Evolutionary conservation across 2,113 vertebrate species (phyloP).

Genomic region (Erythrocebus patas): DNA sequence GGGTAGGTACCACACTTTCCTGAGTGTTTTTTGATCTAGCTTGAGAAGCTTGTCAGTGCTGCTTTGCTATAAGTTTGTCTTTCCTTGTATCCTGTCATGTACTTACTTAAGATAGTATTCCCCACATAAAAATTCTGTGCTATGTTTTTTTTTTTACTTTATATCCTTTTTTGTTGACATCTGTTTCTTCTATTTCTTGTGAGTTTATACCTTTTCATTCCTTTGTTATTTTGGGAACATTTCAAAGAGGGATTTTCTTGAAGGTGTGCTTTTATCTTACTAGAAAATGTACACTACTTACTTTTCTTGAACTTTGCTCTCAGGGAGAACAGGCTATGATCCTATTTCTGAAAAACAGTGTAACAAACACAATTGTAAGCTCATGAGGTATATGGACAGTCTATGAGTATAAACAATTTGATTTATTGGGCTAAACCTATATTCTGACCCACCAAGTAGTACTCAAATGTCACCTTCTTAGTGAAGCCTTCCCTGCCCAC

Average conservation of each 20-base stretch:
- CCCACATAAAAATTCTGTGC: not conserved
- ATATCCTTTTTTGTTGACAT: not conserved
- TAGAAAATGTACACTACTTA: not conserved
- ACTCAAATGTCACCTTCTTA: not conserved
- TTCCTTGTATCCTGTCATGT: slow-evolving; percentile 1
- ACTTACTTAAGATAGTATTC: slow-evolving; percentile 27
- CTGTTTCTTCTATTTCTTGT: not conserved
- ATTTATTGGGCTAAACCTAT: not conserved
- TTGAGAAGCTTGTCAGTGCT: slow-evolving; percentile 9
- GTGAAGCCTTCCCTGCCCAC: not conserved
- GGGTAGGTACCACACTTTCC: not conserved
- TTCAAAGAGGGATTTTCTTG: slow-evolving; percentile 18
- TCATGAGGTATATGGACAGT: not conserved
- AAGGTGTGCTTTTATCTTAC: slow-evolving; percentile 33
- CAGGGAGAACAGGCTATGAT: slow-evolving; percentile 10
- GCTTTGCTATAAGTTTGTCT: not conserved
- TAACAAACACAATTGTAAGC: not conserved
- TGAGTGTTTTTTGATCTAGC: not conserved
- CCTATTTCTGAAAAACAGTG: slow-evolving; percentile 23
- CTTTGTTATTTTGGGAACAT: slow-evolving; percentile 37
- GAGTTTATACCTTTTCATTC: slow-evolving; percentile 24
- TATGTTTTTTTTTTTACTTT: slow-evolving; percentile 7
- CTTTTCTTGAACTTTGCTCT: slow-evolving; percentile 12
- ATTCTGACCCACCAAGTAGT: not conserved
- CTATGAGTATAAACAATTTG: slow-evolving; percentile 1